Conservation (phyloP, 2,888 invertebrate species). For the Silvanus unidentatus region DNA sequence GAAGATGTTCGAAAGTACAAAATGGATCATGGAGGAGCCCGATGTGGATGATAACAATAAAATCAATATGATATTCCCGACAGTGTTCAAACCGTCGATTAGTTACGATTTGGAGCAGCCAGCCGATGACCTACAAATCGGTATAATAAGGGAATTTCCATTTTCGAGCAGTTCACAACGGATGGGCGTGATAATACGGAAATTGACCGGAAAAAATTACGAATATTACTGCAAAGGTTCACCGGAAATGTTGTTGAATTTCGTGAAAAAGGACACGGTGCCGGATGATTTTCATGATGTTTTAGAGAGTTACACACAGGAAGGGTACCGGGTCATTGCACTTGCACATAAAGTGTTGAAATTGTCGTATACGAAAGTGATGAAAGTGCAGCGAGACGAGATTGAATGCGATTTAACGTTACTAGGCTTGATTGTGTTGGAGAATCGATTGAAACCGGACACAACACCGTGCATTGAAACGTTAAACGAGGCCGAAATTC, state of each 20-base stretch:
- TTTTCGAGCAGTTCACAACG: constrained; percentile 81
- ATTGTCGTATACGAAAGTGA: constrained; percentile 59
- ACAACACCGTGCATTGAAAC: constrained; percentile 75
- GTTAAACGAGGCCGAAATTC: constrained; percentile 77
- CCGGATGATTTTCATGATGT: constrained; percentile 74
- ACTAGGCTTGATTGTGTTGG: constrained; percentile 86
- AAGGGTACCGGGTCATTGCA: constrained; percentile 91
- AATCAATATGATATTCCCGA: constrained; percentile 83
- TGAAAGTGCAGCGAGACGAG: constrained; percentile 68
- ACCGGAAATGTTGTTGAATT: constrained; percentile 81
- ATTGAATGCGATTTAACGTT: constrained; percentile 78
- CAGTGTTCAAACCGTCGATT: constrained; percentile 65
- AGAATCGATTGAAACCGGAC: constrained; percentile 88
- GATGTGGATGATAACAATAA: constrained; percentile 77
- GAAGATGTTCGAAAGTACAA: constrained; percentile 92
- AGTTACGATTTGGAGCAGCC: constrained; percentile 14
- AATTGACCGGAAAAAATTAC: constrained; percentile 51
- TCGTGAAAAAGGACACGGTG: constrained; percentile 71
- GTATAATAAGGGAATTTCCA: constrained; percentile 67
- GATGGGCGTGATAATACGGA: constrained; percentile 81
- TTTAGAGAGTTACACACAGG: constrained; percentile 79
- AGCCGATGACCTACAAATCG: constrained; percentile 53
- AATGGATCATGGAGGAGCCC: constrained; percentile 85
- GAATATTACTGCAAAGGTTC: constrained; percentile 59
- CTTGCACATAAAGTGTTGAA: constrained; percentile 70